Base-by-base conservation (phyloP, 2,797 vertebrate genomes). In the Neomorphus geoffroyi region DNA sequence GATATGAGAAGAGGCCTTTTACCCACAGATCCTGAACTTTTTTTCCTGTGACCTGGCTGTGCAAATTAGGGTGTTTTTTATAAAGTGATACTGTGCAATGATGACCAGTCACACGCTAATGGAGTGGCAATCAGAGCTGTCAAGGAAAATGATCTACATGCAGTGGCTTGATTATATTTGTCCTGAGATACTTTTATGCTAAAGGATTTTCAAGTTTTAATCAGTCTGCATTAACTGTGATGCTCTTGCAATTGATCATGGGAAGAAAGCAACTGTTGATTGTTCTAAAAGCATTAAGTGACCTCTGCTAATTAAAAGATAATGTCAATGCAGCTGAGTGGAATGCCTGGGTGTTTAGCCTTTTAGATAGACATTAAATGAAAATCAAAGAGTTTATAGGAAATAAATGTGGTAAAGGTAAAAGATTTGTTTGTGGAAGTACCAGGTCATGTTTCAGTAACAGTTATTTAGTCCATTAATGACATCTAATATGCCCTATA, bases 261-360 rank as follows among this genome's bases (percentile, higher is more conserved):
- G 72, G 61, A 94, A 61, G 85, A 82, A 92, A 92, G 85, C 77
- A 92, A 86, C 86, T 93, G 92, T 84, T 94, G 92, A 92, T 94
- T 79, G 88, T 94, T 85, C 94, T 96, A 95, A 97, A 96, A 96
- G 91, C 96, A 94, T 90, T 96, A 96, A 97, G 93, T 96, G 97
- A 95, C 95, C 88, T 45, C 78, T 97, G 86, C 97, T 98, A 98
- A 98, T 98, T 98, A 97, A 98, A 97, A 98, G 97, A 97, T 97
- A 97, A 97, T 95, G 96, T 87, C 80, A 90, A 10, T 85, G 93
- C 82, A 94, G 88, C 84, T 88, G 96, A 94, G 96, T 93, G 91
- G 79, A 96, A 95, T 86, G 88, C 90, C 88, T 88, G 84, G 33
- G 93, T 97, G 95, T 97, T 95, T 87, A 93, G 90, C 74, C 77